Percentiles rank a stretch among this genome's conserved stretches.
Conservation (phyloP, 1,140 invertebrate genomes). For the Cherax destructor region DNA sequence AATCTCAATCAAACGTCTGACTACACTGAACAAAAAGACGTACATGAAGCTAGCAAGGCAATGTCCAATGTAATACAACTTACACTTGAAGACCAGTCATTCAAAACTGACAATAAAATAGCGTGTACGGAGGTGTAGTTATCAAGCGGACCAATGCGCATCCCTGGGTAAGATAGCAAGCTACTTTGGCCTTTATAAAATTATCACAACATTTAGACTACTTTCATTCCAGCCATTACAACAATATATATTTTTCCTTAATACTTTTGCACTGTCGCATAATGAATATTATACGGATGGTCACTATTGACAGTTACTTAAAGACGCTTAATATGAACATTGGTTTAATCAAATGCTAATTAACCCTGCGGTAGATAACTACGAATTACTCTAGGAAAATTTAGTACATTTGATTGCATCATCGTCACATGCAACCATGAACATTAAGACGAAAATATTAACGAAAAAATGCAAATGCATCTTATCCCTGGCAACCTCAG, state of each 20-base stretch:
- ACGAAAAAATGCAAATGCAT: not conserved
- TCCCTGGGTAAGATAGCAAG: not conserved
- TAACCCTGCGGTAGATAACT: no score
- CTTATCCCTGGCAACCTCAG: not conserved
- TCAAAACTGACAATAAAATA: constrained; percentile 39
- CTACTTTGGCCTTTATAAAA: not conserved
- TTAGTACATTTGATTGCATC: not conserved
- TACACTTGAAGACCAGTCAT: constrained; percentile 14
- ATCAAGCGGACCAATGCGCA: not conserved
- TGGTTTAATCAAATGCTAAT: no score
- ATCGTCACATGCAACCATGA: not conserved
- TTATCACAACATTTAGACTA: not conserved
- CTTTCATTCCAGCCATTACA: no score
- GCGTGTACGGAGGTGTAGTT: constrained; percentile 24
- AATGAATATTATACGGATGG: no score
- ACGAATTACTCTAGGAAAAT: no score
- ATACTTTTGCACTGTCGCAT: no score
- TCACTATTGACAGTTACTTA: no score
- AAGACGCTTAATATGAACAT: no score
- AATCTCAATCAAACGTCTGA: not conserved
- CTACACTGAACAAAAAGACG: not conserved
- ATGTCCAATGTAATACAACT: not conserved
- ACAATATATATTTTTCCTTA: no score
- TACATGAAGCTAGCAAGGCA: not conserved
- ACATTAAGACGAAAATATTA: not conserved